Base-by-base conservation (phyloP, 2,888 invertebrate genomes). In the Auanema sp. region DNA sequence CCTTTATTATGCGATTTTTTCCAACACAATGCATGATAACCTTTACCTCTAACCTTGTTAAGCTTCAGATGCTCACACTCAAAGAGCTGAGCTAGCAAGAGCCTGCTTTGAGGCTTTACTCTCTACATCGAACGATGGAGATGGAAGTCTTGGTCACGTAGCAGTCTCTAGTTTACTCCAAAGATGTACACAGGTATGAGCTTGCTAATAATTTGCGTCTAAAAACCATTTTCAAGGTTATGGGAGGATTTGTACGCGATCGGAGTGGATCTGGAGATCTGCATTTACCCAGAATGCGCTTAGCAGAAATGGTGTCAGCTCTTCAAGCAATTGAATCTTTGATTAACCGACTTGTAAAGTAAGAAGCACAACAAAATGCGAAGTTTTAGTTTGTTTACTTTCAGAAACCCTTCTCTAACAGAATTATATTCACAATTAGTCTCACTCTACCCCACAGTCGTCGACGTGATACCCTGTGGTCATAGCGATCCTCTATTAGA, bases 41-140 rank as follows among this genome's bases (percentile, higher is more conserved):
- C 16, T 55, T 16, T 2, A 16, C 56, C 42, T 4, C 10, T 55
- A 24, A 42, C 21, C 16, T 55, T 47, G 21, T 81, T 75, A 70
- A 81, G 81, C 81, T 79, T 82, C 76, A 79, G 82, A 81, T 69
- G 68, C 78, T 41, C 77, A 76, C 58, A 69, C 72, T 33, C 79
- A 80, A 66, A 85, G 87, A 64, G 83, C 85, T 4, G 85, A 85
- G 51, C 68, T 83, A 42, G 80, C 81, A 8, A 69, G 76, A 40
- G 77, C 78, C 16, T 81, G 83, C 66, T 84, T 84, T 69, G 83
- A 82, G 52, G 81, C 84, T 14, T 75, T 83, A 42, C 74, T 84
- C 51, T 70, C 78, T 33, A 77, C 81, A 57, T 72, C 74, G 54
- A 73, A 64, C 11, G 64, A 64, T 16, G 57, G 55, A 16, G 55